phyloP scores from a whole-genome alignment of 2,888 invertebrate genomes.

The Orchesella flavescens region DNA sequence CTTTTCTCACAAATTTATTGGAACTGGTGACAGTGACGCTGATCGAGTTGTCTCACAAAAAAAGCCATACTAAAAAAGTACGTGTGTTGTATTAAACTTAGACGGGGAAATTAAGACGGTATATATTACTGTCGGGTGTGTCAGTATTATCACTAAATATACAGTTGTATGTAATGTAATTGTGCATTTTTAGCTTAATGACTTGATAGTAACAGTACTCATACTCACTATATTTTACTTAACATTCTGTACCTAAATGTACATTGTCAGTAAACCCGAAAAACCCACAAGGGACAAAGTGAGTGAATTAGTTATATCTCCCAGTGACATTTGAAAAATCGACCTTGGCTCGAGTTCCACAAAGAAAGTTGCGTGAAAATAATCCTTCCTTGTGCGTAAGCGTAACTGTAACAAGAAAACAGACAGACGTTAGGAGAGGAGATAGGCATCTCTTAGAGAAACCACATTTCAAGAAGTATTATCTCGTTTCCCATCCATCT shows the following conservation, averaged over 20 bases:
- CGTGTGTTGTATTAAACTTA: background rate
- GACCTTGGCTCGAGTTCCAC: conserved; percentile 3
- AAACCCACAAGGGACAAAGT: too few relatives aligned
- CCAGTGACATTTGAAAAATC: background rate
- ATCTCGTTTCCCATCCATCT: conserved; percentile 5
- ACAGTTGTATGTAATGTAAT: too few relatives aligned
- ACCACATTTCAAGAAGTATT: background rate
- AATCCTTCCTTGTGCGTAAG: background rate
- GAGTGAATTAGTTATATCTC: too few relatives aligned
- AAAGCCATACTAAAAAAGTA: background rate
- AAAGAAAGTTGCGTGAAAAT: background rate
- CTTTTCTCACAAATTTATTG: conserved; percentile 16
- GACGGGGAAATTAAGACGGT: conserved; percentile 2
- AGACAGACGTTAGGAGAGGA: background rate
- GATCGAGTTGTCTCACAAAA: conserved; percentile 17
- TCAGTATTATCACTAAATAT: background rate
- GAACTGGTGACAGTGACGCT: conserved; percentile 15
- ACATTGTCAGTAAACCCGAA: too few relatives aligned
- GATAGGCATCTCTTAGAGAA: too few relatives aligned
- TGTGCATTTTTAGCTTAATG: too few relatives aligned
- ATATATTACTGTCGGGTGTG: conserved; percentile 11
- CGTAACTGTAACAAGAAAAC: background rate
- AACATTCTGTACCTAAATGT: too few relatives aligned
- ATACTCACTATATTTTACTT: too few relatives aligned
- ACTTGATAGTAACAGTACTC: too few relatives aligned